phyloP scores from a whole-genome alignment of 2,888 invertebrate genomes.

The Stenolophus ochropezus region DNA sequence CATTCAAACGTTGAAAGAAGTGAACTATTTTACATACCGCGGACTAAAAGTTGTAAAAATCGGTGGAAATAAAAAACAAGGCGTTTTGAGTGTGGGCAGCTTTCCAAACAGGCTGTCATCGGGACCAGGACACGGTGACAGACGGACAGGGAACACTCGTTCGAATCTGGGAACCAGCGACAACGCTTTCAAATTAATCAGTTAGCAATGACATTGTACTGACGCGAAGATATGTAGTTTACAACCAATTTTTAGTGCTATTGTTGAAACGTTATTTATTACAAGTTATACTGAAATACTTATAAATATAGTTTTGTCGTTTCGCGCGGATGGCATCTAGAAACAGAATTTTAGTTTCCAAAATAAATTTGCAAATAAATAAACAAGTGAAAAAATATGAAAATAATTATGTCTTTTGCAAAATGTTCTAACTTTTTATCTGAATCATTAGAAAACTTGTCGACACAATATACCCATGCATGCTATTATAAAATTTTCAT shows the following conservation, averaged over 20 bases:
- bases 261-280: conserved; percentile 1
- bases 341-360: too few species aligned
- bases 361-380: too few species aligned
- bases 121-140: conserved; percentile 20
- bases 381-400: too few species aligned
- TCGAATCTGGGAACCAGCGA: conserved; percentile 17
- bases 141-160: conserved; percentile 45
- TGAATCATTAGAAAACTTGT: too few species aligned
- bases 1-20: background rate
- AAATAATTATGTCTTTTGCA: too few species aligned
- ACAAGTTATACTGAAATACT: too few species aligned
- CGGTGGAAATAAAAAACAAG: conserved; percentile 18
- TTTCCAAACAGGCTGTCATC: conserved; percentile 42
- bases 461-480: too few species aligned
- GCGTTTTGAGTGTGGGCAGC: conserved; percentile 12
- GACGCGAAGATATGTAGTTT: background rate
- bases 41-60: conserved; percentile 8
- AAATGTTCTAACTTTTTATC: too few species aligned
- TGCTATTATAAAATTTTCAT: too few species aligned
- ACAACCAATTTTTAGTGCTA: background rate
- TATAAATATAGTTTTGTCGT: too few species aligned
- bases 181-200: conserved; percentile 38
- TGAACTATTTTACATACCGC: conserved; percentile 11
- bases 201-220: background rate
- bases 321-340: too few species aligned